Conservation (phyloP, 2,888 invertebrate genomes). For the Calliopum simillimum region DNA sequence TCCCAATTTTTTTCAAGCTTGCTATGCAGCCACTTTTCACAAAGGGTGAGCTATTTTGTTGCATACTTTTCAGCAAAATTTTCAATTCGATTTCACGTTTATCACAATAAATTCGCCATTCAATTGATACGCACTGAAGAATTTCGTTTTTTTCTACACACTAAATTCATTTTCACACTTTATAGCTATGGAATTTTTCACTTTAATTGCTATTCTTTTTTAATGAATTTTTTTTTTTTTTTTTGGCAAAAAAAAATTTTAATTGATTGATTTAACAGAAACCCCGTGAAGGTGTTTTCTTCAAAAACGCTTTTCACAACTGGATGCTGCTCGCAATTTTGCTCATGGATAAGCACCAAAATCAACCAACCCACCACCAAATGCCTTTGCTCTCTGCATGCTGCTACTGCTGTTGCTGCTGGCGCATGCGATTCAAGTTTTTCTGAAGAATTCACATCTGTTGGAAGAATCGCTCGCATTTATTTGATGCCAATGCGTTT, state of each 20-base stretch:
- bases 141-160: no score
- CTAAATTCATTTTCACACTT: no score
- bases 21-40: no score
- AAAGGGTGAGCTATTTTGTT: no score
- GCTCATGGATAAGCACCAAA: conserved; percentile 29
- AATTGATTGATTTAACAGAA: conserved; percentile 20
- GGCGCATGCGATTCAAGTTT: conserved; percentile 45
- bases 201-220: conserved; percentile 20
- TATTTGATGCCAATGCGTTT: neutral
- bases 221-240: conserved; percentile 20
- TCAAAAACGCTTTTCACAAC: conserved; percentile 60
- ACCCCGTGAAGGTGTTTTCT: conserved; percentile 56
- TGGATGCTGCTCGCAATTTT: conserved; percentile 60
- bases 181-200: neutral
- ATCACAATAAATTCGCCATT: no score
- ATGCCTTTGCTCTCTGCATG: conserved; percentile 21
- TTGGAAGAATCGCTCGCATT: conserved; percentile 29
- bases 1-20: no score
- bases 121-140: no score
- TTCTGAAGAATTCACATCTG: conserved; percentile 35
- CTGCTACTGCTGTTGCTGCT: conserved; percentile 5
- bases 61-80: no score
- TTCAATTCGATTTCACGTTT: no score
- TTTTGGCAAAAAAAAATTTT: conserved; percentile 25
- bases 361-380: neutral